Percentiles rank a stretch among this genome's conserved stretches.
phyloP scores from a whole-genome alignment of 2,113 vertebrate genomes.

The Tenrec ecaudatus region DNA sequence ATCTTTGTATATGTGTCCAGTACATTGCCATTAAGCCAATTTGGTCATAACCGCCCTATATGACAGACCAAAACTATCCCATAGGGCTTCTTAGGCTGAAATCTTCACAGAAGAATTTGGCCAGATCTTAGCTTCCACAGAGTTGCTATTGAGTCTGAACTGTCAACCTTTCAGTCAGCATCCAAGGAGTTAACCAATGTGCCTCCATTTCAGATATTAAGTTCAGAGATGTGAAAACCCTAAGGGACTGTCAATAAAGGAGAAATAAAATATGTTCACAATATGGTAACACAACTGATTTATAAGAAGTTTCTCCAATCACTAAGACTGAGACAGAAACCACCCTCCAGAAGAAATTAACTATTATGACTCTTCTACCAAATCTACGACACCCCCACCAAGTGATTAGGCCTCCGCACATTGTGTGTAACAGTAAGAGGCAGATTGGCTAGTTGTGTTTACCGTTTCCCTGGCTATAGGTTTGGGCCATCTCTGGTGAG shows the following conservation, averaged over 20 bases:
- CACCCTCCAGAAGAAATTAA: too few species aligned
- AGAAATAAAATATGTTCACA: neutral
- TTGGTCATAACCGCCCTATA: neutral
- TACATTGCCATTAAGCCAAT: neutral
- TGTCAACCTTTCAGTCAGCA: neutral
- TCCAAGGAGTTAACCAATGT: neutral
- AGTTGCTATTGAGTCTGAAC: neutral
- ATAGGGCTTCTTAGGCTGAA: neutral
- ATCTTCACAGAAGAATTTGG: neutral
- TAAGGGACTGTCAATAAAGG: neutral
- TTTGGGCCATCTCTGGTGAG: too few species aligned
- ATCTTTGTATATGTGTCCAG: neutral
- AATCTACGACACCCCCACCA: too few species aligned
- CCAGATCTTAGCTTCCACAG: neutral
- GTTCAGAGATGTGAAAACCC: neutral
- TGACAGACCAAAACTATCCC: neutral
- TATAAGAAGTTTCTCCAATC: neutral
- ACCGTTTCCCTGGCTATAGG: too few species aligned
- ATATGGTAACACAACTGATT: neutral
- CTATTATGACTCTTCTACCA: too few species aligned
- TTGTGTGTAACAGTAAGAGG: too few species aligned
- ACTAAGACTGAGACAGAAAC: neutral
- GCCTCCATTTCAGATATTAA: neutral
- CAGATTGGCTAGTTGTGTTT: too few species aligned
- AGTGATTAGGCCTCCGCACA: too few species aligned